Evolutionary conservation across 2,888 invertebrate genomes (phyloP).

Genomic region (Tanytarsus gracilentus): DNA sequence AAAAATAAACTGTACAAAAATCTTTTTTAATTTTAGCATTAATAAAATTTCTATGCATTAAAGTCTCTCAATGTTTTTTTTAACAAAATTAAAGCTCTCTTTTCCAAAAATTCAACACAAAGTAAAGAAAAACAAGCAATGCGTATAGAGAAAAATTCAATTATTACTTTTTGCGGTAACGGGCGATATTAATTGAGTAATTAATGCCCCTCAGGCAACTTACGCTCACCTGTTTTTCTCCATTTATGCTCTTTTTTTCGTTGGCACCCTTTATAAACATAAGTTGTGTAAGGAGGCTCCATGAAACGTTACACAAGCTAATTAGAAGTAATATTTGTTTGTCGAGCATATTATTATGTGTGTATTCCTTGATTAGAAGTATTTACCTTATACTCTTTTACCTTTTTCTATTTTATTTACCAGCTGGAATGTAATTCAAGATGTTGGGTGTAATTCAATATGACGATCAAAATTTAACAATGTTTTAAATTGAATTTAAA

Average conservation of each 20-base stretch:
- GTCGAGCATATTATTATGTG: conserved; percentile 14
- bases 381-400: background rate
- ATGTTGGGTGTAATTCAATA: background rate
- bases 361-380: conserved; percentile 12
- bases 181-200: conserved; percentile 25
- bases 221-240: conserved; percentile 62
- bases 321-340: conserved; percentile 25
- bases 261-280: background rate
- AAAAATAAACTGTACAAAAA: too few species aligned
- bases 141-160: conserved; percentile 24
- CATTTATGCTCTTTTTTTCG: conserved; percentile 51
- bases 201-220: conserved; percentile 31
- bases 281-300: conserved; percentile 16
- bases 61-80: too few species aligned
- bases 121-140: background rate
- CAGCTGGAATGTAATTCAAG: conserved; percentile 23
- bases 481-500: background rate
- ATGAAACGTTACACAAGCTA: conserved; percentile 21
- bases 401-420: too few species aligned
- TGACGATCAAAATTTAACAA: background rate
- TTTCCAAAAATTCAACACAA: background rate
- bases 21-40: too few species aligned
- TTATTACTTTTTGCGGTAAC: conserved; percentile 27
- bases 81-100: too few species aligned
- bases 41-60: too few species aligned